phyloP scores from a whole-genome alignment of 1,140 invertebrate species.

The Acromyrmex echinatior region DNA sequence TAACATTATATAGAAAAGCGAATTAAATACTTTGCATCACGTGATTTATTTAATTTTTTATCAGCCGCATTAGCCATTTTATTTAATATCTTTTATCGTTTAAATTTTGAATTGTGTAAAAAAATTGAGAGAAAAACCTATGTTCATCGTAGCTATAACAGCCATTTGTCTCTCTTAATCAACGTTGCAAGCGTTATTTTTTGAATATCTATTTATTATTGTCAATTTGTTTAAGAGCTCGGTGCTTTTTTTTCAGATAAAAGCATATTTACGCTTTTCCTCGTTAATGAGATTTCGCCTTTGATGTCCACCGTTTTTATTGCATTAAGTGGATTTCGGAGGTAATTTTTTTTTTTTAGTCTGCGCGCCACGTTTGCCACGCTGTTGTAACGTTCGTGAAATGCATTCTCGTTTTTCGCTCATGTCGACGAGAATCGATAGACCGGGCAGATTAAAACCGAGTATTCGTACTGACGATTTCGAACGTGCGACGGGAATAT shows the following conservation, averaged over 20 bases:
- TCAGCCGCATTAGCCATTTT: slow-evolving; percentile 1
- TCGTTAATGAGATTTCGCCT: slow-evolving; percentile 55
- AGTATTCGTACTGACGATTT: slow-evolving; percentile 46
- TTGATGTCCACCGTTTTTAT: slow-evolving; percentile 59
- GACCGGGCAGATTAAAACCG: slow-evolving; percentile 4
- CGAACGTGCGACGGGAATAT: slow-evolving; percentile 13
- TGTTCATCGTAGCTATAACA: slow-evolving; percentile 11
- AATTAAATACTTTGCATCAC: not conserved
- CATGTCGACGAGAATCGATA: slow-evolving; percentile 46
- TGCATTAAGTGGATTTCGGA: slow-evolving; percentile 46
- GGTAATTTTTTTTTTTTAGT: slow-evolving; percentile 48
- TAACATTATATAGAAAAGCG: not conserved
- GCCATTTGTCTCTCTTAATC: slow-evolving; percentile 29
- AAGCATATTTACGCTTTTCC: slow-evolving; percentile 42
- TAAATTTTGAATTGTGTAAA: slow-evolving; percentile 26
- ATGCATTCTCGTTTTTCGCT: slow-evolving; percentile 47
- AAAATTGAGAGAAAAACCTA: not conserved
- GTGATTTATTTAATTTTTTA: slow-evolving; percentile 1
- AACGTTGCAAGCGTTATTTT: slow-evolving; percentile 23
- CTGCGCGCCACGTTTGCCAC: slow-evolving; percentile 22
- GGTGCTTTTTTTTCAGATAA: slow-evolving; percentile 43
- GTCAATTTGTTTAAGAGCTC: slow-evolving; percentile 58
- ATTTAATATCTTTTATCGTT: slow-evolving; percentile 23
- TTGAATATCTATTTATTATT: slow-evolving; percentile 49
- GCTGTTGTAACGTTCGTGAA: slow-evolving; percentile 38